Evolutionary conservation across 2,113 vertebrate genomes (phyloP).

Genomic region (Aramus guarauna): DNA sequence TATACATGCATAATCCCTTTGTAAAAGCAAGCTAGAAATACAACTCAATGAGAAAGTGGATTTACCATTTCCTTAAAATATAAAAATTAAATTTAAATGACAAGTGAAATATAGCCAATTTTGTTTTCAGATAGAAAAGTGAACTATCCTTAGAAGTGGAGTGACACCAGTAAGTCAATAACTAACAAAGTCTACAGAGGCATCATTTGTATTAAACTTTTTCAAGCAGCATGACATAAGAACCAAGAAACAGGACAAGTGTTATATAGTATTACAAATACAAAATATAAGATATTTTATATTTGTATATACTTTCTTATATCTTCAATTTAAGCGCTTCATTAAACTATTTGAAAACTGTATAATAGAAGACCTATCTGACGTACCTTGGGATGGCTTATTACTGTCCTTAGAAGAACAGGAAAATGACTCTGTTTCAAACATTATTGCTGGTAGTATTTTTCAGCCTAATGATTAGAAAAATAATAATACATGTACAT

Average conservation of each 20-base stretch:
- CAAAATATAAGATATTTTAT: neutral
- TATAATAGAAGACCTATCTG: neutral
- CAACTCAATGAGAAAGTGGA: neutral
- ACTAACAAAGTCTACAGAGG: neutral
- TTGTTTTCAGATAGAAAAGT: neutral
- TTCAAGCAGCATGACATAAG: neutral
- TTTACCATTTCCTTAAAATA: neutral
- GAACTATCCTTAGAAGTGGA: neutral
- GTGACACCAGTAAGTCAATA: neutral
- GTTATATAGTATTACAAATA: neutral
- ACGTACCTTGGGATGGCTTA: neutral
- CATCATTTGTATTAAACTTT: neutral
- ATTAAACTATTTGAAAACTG: neutral
- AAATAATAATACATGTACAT: neutral
- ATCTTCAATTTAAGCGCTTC: neutral
- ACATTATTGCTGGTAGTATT: conserved; percentile 15
- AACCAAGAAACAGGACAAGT: neutral
- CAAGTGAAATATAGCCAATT: neutral
- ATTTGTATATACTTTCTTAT: neutral
- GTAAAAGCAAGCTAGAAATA: neutral
- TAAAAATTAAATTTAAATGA: neutral
- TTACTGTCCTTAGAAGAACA: neutral
- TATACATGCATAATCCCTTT: neutral
- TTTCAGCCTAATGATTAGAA: conserved; percentile 43
- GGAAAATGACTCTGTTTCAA: neutral